Percentiles rank a stretch among this genome's conserved stretches.
phyloP scores from a whole-genome alignment of 2,113 vertebrate species.

The Macquaria ambigua region DNA sequence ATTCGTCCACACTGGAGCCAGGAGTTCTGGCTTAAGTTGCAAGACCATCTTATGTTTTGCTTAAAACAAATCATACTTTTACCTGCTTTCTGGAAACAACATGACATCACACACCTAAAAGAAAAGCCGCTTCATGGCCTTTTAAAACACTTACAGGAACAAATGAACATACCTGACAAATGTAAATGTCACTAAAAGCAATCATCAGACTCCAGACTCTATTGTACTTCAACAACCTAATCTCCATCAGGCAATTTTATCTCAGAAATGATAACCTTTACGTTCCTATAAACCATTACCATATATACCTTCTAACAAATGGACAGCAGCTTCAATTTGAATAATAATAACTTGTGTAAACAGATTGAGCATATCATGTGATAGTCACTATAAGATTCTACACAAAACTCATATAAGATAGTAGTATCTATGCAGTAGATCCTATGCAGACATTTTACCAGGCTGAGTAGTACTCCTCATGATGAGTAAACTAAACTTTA shows the following conservation, averaged over 20 bases:
- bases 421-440: too few species aligned
- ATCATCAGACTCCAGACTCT: neutral
- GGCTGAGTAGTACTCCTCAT: neutral
- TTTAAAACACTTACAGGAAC: neutral
- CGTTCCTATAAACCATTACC: neutral
- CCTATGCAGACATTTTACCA: neutral
- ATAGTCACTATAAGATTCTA: too few species aligned
- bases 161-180: neutral
- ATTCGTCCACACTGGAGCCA: neutral
- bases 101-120: neutral
- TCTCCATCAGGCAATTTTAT: neutral
- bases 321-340: too few species aligned
- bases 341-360: too few species aligned
- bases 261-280: neutral
- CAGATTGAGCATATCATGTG: too few species aligned
- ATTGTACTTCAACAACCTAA: neutral
- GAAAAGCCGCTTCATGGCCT: neutral
- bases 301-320: too few species aligned
- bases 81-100: neutral
- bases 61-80: too few species aligned
- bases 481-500: neutral
- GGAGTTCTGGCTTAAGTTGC: neutral
- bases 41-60: too few species aligned
- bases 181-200: neutral
- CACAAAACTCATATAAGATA: too few species aligned